Percentiles rank a stretch among this genome's conserved stretches.
These are phyloP conservation scores for Antigone vipio DNA, from an alignment of 2,113 vertebrate species.

Conservation along the genomic window DNA sequence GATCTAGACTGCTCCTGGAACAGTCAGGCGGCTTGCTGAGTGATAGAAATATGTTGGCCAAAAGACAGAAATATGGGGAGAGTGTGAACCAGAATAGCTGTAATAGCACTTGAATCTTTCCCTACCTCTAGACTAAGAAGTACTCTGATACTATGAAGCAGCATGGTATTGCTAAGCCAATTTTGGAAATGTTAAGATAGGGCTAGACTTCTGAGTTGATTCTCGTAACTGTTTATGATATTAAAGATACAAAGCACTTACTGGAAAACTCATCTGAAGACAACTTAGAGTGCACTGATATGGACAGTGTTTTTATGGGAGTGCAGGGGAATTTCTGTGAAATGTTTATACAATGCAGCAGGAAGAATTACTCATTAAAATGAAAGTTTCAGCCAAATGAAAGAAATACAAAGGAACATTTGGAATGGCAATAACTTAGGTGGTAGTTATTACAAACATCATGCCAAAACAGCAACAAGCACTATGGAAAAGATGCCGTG, in stretches of 20 bases:
- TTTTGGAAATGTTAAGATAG: neutral
- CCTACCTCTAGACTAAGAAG: neutral
- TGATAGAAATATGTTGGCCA: neutral
- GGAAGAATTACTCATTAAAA: conserved; percentile 24
- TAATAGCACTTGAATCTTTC: neutral
- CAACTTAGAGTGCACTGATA: neutral
- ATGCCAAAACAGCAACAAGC: neutral
- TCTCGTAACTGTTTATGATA: neutral
- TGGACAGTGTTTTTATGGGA: neutral
- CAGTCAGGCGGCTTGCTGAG: neutral
- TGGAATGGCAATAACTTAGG: neutral
- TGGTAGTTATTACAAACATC: neutral
- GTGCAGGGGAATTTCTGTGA: neutral
- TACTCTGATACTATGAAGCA: neutral
- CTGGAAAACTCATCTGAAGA: neutral
- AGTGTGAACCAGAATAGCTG: neutral
- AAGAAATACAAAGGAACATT: neutral
- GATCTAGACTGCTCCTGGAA: neutral
- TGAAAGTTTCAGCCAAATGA: neutral
- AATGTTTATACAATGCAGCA: neutral
- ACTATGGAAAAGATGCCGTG: neutral
- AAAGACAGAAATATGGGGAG: neutral
- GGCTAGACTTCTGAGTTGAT: neutral
- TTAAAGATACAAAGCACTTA: neutral
- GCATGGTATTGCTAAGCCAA: neutral